phyloP scores from a whole-genome alignment of 2,113 vertebrate genomes.

The Pavo muticus region DNA sequence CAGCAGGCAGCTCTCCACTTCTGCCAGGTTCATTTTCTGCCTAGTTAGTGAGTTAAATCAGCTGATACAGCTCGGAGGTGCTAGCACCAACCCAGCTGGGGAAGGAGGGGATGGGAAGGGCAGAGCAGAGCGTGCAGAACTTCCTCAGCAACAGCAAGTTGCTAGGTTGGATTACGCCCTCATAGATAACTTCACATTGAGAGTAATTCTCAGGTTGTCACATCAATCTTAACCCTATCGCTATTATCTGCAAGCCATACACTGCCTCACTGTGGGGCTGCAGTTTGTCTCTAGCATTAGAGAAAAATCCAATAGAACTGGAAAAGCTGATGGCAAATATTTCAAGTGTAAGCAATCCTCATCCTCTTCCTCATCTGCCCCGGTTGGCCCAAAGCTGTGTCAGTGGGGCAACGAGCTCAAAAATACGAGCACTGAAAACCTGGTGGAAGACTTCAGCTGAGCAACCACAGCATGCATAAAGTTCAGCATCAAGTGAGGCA shows the following conservation, averaged over 20 bases:
- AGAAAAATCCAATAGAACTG: not conserved
- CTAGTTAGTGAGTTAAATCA: not conserved
- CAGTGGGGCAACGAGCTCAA: not conserved
- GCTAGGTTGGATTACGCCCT: not conserved
- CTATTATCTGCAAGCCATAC: not conserved
- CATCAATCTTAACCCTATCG: not conserved
- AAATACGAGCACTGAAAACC: accelerated
- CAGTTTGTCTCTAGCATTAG: not conserved
- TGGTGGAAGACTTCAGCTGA: not conserved
- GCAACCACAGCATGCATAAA: accelerated
- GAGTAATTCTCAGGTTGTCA: not conserved
- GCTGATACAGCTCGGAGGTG: not conserved
- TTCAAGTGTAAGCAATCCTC: not conserved
- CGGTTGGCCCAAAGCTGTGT: not conserved
- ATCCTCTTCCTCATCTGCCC: not conserved
- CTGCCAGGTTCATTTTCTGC: not conserved
- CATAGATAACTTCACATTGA: not conserved
- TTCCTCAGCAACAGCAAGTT: not conserved
- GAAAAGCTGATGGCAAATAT: not conserved
- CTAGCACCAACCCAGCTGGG: not conserved
- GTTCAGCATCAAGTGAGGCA: not conserved
- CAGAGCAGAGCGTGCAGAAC: not conserved
- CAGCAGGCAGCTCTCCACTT: not conserved
- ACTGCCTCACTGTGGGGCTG: accelerated
- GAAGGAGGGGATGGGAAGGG: not conserved